Evolutionary conservation across 2,797 vertebrate genomes (phyloP), one percentile per base, ranked within the genome.

Genomic region (Remorina albescens): DNA sequence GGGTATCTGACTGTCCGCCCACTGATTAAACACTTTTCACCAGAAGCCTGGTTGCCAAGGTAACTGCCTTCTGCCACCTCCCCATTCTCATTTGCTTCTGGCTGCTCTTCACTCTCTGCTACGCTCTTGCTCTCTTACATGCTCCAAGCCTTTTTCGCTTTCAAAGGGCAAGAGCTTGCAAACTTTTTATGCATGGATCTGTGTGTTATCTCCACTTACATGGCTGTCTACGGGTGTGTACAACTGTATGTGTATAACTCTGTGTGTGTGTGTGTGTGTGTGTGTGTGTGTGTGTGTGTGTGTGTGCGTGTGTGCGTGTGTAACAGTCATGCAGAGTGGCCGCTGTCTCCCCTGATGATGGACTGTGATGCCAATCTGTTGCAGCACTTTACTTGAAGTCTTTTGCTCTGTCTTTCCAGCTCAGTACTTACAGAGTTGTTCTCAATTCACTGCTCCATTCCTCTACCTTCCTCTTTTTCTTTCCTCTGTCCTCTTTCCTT

Each of bases 1-100:
- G 53, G 64, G 60, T 79, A 71, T 85, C 77, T 61, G 60, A 78
- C 81, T 85, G 86, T 88, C 91, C 76, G 11, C 85, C 65, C 69
- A 85, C 86, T 89, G 90, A 91, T 92, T 87, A 89, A 86, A 67
- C 76, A 50, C 66, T 87, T 78, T 81, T 91, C 88, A 84, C 86
- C 66, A 85, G 90, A 86, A 85, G 86, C 74, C 81, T 46, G 50
- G 92, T 92, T 93, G 77, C 88, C 90, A 88, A 23, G 91, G 91
- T 79, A 91, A 93, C 89, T 10, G 54, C 80, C 88, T 81, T 89
- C 78, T 72, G 82, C 90, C 90, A 88, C 85, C 78, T 85, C 76
- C 85, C 75, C 44, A 9, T 75, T 86, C 80, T 79, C 51, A 26
- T 66, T 83, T 15, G 53, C 72, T 88, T 84, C 83, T 78, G 71